phyloP scores from a whole-genome alignment of 2,888 invertebrate genomes.

The Choristoneura rosaceana region DNA sequence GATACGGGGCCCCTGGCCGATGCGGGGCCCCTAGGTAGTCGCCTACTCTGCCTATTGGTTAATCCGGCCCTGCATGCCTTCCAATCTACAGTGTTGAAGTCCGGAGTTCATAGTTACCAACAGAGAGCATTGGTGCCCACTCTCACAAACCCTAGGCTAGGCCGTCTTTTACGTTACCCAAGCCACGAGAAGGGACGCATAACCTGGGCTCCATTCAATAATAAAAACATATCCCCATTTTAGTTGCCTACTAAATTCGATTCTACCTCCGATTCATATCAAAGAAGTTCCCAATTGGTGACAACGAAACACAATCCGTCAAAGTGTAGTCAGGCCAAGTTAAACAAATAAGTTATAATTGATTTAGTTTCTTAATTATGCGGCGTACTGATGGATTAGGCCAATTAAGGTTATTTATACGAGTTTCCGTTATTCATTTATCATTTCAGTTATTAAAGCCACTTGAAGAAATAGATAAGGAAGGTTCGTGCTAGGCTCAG shows the following conservation, averaged over 20 bases:
- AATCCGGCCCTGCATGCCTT: no score
- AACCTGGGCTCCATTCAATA: no score
- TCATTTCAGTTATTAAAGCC: not conserved
- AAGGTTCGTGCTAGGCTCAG: not conserved
- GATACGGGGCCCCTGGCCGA: no score
- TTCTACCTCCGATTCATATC: not conserved
- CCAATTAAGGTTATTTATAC: not conserved
- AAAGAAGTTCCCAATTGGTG: not conserved
- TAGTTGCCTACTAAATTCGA: not conserved
- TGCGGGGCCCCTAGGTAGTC: no score
- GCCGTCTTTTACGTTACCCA: no score
- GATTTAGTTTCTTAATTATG: slow-evolving; percentile 3
- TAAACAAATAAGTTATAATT: slow-evolving; percentile 2
- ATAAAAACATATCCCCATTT: no score
- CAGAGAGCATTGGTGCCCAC: no score
- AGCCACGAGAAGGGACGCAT: no score
- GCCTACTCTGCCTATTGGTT: no score
- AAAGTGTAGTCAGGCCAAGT: not conserved
- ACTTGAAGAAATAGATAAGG: not conserved
- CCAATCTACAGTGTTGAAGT: no score
- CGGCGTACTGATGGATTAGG: slow-evolving; percentile 13
- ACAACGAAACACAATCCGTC: not conserved
- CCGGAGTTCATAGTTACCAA: no score
- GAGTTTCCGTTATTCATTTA: not conserved
- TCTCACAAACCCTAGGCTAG: no score